These are phyloP conservation scores for Neolamprologus sp. DNA, from an alignment of 2,113 vertebrate species.

Conservation along the genomic window DNA sequence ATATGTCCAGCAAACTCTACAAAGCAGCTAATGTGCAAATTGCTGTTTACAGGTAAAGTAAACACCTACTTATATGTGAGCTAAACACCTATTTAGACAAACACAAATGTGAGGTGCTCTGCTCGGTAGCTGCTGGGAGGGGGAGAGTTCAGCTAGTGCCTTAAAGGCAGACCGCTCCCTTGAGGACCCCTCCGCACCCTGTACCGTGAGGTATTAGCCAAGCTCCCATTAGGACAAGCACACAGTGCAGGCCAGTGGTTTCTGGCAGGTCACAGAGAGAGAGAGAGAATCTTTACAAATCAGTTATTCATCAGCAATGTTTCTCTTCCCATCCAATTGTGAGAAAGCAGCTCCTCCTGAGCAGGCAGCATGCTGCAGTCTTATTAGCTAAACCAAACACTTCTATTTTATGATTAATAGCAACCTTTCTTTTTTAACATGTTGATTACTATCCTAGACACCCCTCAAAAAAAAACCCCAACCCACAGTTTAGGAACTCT, in stretches of 20 bases:
- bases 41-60: not conserved
- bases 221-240: not conserved
- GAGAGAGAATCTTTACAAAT: not conserved
- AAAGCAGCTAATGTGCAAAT: not conserved
- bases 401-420: not conserved
- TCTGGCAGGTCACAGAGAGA: not conserved
- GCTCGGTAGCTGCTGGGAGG: not conserved
- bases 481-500: not conserved
- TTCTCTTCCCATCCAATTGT: not conserved
- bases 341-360: not conserved
- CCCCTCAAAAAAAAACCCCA: fast-evolving
- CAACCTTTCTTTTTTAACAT: not conserved
- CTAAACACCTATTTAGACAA: slow-evolving; percentile 8
- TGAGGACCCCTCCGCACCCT: not conserved
- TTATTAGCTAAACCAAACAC: not conserved
- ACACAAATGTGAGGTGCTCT: not conserved
- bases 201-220: slow-evolving; percentile 21
- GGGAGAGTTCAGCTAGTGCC: not conserved
- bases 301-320: not conserved
- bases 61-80: not conserved
- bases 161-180: not conserved
- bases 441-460: not conserved
- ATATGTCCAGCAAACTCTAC: not conserved
- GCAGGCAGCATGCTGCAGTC: not conserved
- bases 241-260: not conserved